These are phyloP conservation scores for Labrus mixtus DNA, from an alignment of 2,113 vertebrate species.

Conservation along the genomic window DNA sequence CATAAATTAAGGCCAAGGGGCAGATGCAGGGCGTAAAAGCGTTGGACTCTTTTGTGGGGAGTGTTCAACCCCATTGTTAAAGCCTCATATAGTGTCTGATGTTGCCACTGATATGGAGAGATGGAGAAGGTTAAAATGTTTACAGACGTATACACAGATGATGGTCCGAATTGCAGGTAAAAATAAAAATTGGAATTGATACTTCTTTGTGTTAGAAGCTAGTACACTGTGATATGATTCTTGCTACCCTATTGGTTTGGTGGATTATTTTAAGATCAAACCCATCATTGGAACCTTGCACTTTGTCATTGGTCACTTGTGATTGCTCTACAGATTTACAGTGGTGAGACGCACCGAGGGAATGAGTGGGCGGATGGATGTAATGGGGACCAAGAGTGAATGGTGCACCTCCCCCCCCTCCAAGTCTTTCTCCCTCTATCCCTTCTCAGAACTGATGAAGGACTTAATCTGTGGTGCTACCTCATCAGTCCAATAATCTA, in stretches of 20 bases:
- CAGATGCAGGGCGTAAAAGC: constrained; percentile 22
- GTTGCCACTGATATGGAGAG: not conserved
- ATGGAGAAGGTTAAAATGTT: not conserved
- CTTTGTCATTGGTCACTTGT: constrained; percentile 18
- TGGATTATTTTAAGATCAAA: constrained; percentile 1
- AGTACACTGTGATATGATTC: too few species aligned
- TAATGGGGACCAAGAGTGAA: constrained; percentile 24
- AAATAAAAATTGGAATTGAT: too few species aligned
- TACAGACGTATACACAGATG: not conserved
- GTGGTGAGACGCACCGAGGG: constrained; percentile 10
- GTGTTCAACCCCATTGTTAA: not conserved
- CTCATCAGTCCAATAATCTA: constrained; percentile 80
- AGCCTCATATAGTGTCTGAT: not conserved
- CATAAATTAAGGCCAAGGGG: constrained; percentile 63
- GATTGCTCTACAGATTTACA: constrained; percentile 37
- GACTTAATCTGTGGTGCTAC: constrained; percentile 75
- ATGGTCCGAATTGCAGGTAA: not conserved
- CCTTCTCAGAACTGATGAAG: constrained; percentile 72
- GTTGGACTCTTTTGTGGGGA: constrained; percentile 29
- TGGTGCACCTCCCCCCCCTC: constrained; percentile 27
- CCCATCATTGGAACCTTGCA: constrained; percentile 11
- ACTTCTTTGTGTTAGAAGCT: not conserved
- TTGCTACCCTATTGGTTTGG: not conserved
- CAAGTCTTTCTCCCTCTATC: constrained; percentile 23
- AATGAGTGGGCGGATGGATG: constrained; percentile 32